Conservation (phyloP, 1,140 invertebrate genomes). For the Pogonomyrmex barbatus region DNA sequence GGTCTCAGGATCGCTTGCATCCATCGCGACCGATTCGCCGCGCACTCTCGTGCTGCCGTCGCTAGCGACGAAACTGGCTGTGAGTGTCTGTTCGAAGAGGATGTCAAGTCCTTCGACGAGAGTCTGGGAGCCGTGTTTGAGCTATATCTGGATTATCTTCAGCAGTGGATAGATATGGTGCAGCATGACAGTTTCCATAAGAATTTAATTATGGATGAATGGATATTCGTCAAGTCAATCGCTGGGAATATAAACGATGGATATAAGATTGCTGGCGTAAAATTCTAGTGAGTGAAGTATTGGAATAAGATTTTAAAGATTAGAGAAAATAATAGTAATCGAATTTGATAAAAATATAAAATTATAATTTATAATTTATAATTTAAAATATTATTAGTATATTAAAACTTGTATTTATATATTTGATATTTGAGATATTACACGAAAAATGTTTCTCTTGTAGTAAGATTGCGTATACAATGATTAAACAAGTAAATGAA, state of each 20-base stretch:
- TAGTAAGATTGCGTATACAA: constrained; percentile 79
- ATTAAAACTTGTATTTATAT: neutral
- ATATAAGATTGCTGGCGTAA: constrained; percentile 88
- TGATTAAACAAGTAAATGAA: constrained; percentile 81
- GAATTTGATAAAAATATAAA: constrained; percentile 18
- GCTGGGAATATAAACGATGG: constrained; percentile 90
- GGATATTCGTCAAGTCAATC: constrained; percentile 91
- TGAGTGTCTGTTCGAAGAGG: constrained; percentile 86
- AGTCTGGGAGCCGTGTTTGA: constrained; percentile 92
- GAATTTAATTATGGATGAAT: constrained; percentile 93
- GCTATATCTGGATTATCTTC: constrained; percentile 91
- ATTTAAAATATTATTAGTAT: constrained; percentile 16
- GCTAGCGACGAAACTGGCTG: constrained; percentile 85
- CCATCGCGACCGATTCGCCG: constrained; percentile 91
- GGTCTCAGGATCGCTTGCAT: constrained; percentile 92
- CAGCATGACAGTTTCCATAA: constrained; percentile 91
- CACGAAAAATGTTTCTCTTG: constrained; percentile 31
- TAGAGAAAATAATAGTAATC: neutral
- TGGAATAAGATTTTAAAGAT: neutral
- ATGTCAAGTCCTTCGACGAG: constrained; percentile 91
- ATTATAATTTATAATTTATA: neutral
- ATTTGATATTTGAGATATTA: neutral
- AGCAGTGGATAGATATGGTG: constrained; percentile 90
- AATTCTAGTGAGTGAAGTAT: constrained; percentile 88
- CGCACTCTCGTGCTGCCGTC: constrained; percentile 90